Evolutionary conservation across 2,888 invertebrate genomes (phyloP), one percentile per base, ranked within the genome.

Genomic region (Galerucella pusilla): DNA sequence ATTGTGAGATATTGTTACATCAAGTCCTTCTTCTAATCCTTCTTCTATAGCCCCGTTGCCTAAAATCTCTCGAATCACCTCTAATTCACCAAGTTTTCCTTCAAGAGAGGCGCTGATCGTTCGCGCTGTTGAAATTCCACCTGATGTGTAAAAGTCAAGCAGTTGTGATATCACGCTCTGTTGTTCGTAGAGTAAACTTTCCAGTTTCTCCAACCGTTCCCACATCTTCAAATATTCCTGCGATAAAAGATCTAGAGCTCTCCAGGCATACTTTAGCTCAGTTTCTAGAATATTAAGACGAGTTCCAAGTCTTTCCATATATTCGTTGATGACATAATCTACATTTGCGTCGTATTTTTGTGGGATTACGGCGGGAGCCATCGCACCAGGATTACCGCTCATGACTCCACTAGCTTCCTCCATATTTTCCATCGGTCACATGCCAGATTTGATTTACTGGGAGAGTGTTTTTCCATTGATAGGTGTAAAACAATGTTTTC

Each of bases 191-290:
- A 97, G 91, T 76, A 97, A 90, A 28, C 94, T 92, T 86, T 97
- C 97, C 45, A 97, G 89, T 86, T 96, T 95, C 85, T 97, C 97
- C 76, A 97, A 89, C 63, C 96, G 90, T 84, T 95, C 95, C 96
- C 97, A 97, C 94, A 97, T 97, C 86, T 96, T 94, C 70, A 96
- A 94, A 84, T 97, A 97, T 86, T 97, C 97, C 84, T 95, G 95
- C 57, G 96, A 96, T 49, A 97, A 91, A 70, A 97, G 90, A 85
- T 97, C 97, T 73, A 97, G 90, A 2, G 97, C 96, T 79, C 96
- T 91, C 97, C 97, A 97, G 20, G 97, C 97, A 85, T 96, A 96
- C 85, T 96, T 94, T 66, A 97, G 90, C 88, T 97, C 97, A 2
- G 96, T 95, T 88, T 97, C 97, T 14, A 97, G 91, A 82, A 96